Evolutionary conservation across 1,140 invertebrate species (phyloP).

Genomic region (Rhopalosiphum maidis): DNA sequence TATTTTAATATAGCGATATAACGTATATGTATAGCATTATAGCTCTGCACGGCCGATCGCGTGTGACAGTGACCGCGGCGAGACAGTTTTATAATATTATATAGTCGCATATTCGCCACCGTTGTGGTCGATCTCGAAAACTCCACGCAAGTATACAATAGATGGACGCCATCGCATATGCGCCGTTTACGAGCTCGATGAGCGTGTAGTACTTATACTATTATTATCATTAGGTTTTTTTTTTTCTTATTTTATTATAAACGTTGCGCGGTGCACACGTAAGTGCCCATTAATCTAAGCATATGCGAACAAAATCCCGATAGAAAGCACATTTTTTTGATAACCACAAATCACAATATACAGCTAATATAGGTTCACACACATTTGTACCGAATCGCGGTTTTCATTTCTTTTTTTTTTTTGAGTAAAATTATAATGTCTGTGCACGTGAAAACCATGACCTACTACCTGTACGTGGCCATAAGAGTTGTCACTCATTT

Average conservation of each 20-base stretch:
- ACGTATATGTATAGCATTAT: neutral
- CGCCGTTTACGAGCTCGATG: neutral
- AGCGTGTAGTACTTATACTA: neutral
- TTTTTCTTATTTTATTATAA: neutral
- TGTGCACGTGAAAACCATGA: constrained; percentile 14
- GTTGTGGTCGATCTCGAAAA: constrained; percentile 19
- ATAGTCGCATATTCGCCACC: neutral
- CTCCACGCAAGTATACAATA: no score
- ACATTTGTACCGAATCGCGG: neutral
- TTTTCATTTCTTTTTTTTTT: constrained; percentile 2
- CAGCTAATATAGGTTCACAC: neutral
- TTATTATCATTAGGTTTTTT: neutral
- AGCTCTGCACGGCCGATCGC: neutral
- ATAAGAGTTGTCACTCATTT: neutral
- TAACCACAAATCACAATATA: neutral
- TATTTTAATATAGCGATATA: neutral
- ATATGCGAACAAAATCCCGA: neutral
- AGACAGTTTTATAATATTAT: constrained; percentile 11
- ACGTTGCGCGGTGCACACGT: neutral
- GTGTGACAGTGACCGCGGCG: constrained; percentile 18
- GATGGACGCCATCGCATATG: neutral
- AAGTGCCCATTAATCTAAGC: neutral
- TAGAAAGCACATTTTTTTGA: constrained; percentile 9
- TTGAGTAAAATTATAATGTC: neutral
- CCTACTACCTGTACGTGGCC: constrained; percentile 1